A percentile compares a stretch with the other conserved stretches of the same genome.
These are phyloP conservation scores for Limenitis camilla DNA, from an alignment of 2,888 invertebrate genomes.

Conservation along the genomic window DNA sequence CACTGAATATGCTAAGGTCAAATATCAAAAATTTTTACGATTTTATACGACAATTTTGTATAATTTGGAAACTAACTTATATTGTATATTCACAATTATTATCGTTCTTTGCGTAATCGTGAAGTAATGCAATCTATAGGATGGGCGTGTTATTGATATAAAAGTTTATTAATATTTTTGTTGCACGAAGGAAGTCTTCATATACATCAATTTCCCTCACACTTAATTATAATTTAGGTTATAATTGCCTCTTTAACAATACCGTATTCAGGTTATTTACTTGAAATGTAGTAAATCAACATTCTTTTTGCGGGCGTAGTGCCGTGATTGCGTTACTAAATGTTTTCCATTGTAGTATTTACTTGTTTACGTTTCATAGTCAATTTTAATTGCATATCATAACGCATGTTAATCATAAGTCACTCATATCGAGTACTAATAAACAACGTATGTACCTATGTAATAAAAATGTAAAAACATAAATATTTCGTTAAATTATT, in stretches of 20 bases:
- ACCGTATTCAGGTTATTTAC: conserved; percentile 2
- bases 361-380: neutral
- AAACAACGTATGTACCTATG: neutral
- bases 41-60: no score
- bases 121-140: no score
- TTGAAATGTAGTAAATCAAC: conserved; percentile 9
- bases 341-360: neutral
- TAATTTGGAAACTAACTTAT: no score
- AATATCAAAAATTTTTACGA: no score
- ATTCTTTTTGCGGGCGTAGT: conserved; percentile 11
- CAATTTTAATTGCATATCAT: neutral
- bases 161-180: no score
- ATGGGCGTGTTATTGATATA: no score
- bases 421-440: neutral
- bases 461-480: no score
- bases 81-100: no score
- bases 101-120: no score
- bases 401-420: neutral
- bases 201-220: neutral
- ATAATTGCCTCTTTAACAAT: neutral
- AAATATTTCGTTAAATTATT: no score
- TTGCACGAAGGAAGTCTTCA: no score
- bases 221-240: neutral
- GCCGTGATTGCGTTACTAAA: conserved; percentile 1
- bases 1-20: no score